Percentiles rank a stretch among this genome's conserved stretches.
Evolutionary conservation across 2,797 vertebrate genomes (phyloP).

Genomic region (Onychomys leucogaster): DNA sequence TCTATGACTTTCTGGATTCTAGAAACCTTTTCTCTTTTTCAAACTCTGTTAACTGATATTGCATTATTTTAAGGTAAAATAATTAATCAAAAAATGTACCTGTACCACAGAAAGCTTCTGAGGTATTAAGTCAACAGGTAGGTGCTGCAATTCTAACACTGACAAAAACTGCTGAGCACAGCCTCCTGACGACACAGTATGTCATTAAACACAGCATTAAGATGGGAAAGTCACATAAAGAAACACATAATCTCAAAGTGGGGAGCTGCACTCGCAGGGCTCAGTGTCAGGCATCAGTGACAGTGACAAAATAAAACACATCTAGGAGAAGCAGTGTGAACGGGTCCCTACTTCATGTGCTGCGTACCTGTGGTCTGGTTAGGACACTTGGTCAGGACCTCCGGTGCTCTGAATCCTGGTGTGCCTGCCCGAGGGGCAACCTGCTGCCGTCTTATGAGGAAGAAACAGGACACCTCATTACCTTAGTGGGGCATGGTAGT

Average conservation of each 20-base stretch:
- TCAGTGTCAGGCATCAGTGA: neutral
- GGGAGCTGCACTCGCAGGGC: neutral
- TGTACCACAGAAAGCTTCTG: neutral
- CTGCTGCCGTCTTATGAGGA: slow-evolving; percentile 92
- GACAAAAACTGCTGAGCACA: neutral
- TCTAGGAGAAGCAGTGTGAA: neutral
- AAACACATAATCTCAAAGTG: slow-evolving; percentile 3
- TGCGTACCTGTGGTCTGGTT: slow-evolving; percentile 95
- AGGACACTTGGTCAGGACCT: slow-evolving; percentile 97
- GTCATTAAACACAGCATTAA: neutral
- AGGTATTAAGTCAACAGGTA: slow-evolving; percentile 13
- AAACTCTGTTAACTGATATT: slow-evolving; percentile 34
- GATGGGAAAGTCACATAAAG: slow-evolving; percentile 12
- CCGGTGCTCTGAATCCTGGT: slow-evolving; percentile 97
- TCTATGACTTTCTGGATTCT: neutral
- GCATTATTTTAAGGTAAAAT: slow-evolving; percentile 13
- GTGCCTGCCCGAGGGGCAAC: slow-evolving; percentile 97
- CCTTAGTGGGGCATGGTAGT: neutral
- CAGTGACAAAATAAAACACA: neutral
- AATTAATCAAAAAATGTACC: neutral
- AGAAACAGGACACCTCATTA: slow-evolving; percentile 68
- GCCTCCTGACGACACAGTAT: neutral
- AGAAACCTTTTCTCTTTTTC: slow-evolving; percentile 10
- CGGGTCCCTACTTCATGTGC: neutral
- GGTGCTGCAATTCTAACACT: neutral